Evolutionary conservation across 2,888 invertebrate genomes (phyloP).

Genomic region (Drosophila prostipennis): DNA sequence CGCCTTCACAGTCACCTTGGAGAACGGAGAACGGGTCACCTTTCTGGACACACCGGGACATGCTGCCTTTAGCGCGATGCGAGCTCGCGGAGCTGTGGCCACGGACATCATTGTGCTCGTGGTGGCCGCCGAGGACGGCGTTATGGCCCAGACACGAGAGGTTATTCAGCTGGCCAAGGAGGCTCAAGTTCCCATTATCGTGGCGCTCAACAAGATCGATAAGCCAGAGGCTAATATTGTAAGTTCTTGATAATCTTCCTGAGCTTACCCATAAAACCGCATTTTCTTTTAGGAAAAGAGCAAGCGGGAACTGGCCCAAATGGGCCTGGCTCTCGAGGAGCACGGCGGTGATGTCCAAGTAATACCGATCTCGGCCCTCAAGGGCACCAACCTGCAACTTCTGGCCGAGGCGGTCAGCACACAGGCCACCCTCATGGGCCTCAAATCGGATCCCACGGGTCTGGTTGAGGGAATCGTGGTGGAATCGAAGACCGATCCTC

Average conservation of each 20-base stretch:
- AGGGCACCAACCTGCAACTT: constrained; percentile 90
- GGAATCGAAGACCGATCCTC: constrained; percentile 90
- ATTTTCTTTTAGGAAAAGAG: constrained; percentile 88
- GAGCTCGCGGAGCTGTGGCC: constrained; percentile 95
- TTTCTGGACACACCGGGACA: constrained; percentile 99
- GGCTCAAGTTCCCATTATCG: constrained; percentile 95
- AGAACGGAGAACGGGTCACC: constrained; percentile 91
- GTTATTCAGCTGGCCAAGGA: constrained; percentile 94
- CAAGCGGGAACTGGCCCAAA: constrained; percentile 89
- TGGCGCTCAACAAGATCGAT: constrained; percentile 99
- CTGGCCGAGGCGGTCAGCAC: constrained; percentile 93
- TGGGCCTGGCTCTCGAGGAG: constrained; percentile 93
- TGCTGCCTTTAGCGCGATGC: constrained; percentile 97
- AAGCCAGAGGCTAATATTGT: constrained; percentile 95
- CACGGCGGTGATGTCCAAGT: constrained; percentile 96
- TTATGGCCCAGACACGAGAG: constrained; percentile 98
- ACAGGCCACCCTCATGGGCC: constrained; percentile 94
- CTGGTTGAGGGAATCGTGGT: constrained; percentile 95
- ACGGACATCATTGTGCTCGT: constrained; percentile 98
- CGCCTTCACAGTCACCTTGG: constrained; percentile 93
- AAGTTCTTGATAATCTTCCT: too few species aligned
- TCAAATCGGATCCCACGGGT: constrained; percentile 93
- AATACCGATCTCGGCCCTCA: constrained; percentile 95
- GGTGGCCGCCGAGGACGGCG: constrained; percentile 99
- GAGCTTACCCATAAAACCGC: too few species aligned